phyloP scores from a whole-genome alignment of 2,113 vertebrate species.

The Erpornis zantholeuca region DNA sequence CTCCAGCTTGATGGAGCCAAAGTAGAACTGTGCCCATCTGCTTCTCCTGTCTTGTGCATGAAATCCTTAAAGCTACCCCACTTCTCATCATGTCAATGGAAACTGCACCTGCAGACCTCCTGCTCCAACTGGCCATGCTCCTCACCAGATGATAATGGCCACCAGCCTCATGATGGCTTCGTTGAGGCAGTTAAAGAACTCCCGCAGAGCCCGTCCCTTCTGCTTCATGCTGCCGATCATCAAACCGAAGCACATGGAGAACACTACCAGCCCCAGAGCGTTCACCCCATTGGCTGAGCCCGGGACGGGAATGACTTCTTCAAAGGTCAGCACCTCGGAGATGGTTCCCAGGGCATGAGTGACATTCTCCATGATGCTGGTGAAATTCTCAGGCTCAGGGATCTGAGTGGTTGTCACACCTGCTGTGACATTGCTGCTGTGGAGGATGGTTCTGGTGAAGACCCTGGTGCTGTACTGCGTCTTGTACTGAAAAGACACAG shows the following conservation, averaged over 20 bases:
- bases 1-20: slow-evolving; percentile 21
- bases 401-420: slow-evolving; percentile 44
- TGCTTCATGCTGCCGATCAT: slow-evolving; percentile 96
- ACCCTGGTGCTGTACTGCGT: slow-evolving; percentile 82
- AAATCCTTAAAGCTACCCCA: slow-evolving; percentile 45
- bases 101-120: slow-evolving; percentile 64
- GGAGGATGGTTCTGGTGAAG: slow-evolving; percentile 70
- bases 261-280: slow-evolving; percentile 92
- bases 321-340: slow-evolving; percentile 82
- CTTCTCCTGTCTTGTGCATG: slow-evolving; percentile 18
- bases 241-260: slow-evolving; percentile 94
- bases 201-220: slow-evolving; percentile 87
- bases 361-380: slow-evolving; percentile 73
- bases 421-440: slow-evolving; percentile 54
- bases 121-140: slow-evolving; percentile 32
- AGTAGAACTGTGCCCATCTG: slow-evolving; percentile 1
- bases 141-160: slow-evolving; percentile 96
- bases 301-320: slow-evolving; percentile 85
- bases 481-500: slow-evolving; percentile 86
- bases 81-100: slow-evolving; percentile 46
- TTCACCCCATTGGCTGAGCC: slow-evolving; percentile 91
- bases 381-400: slow-evolving; percentile 63
- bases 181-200: slow-evolving; percentile 95
- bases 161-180: slow-evolving; percentile 98
- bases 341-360: slow-evolving; percentile 74